phyloP scores from a whole-genome alignment of 92 coral and sea anemone genomes.

The Paramuricea clavata region DNA sequence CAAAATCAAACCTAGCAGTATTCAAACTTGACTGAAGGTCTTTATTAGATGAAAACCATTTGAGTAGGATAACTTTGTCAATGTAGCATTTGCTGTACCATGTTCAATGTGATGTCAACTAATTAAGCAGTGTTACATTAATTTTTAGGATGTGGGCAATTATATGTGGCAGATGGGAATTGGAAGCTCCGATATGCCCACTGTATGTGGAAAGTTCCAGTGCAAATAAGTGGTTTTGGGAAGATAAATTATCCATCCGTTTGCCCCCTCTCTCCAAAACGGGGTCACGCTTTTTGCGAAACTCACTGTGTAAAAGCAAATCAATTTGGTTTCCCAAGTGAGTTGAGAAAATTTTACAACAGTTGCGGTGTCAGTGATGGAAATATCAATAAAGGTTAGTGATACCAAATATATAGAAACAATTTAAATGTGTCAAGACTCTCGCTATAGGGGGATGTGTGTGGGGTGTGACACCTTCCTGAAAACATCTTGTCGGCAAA shows the following conservation, averaged over 20 bases:
- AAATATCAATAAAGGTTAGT: not conserved
- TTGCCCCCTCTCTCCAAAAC: slow-evolving; percentile 21
- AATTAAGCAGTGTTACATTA: not conserved
- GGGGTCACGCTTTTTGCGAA: not conserved
- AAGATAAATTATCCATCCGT: slow-evolving; percentile 46
- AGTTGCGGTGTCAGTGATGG: not conserved
- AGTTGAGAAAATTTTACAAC: not conserved
- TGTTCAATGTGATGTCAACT: not conserved
- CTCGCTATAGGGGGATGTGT: too few relatives aligned
- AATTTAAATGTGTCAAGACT: too few relatives aligned
- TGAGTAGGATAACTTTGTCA: not conserved
- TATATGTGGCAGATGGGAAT: slow-evolving; percentile 62
- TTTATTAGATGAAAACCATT: too few relatives aligned
- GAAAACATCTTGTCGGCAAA: too few relatives aligned
- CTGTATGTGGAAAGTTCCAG: slow-evolving; percentile 63
- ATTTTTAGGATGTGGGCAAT: slow-evolving; percentile 47
- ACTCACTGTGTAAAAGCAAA: not conserved
- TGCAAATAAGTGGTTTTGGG: slow-evolving; percentile 41
- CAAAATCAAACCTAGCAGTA: too few relatives aligned
- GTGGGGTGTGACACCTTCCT: too few relatives aligned
- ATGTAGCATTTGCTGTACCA: not conserved
- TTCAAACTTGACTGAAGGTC: too few relatives aligned
- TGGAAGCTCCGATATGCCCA: slow-evolving; percentile 50
- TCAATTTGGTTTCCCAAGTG: not conserved
- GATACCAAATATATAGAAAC: too few relatives aligned